Evolutionary conservation across 2,888 invertebrate genomes (phyloP), one percentile per base, ranked within the genome.

Genomic region (Orchesellides sinensis): DNA sequence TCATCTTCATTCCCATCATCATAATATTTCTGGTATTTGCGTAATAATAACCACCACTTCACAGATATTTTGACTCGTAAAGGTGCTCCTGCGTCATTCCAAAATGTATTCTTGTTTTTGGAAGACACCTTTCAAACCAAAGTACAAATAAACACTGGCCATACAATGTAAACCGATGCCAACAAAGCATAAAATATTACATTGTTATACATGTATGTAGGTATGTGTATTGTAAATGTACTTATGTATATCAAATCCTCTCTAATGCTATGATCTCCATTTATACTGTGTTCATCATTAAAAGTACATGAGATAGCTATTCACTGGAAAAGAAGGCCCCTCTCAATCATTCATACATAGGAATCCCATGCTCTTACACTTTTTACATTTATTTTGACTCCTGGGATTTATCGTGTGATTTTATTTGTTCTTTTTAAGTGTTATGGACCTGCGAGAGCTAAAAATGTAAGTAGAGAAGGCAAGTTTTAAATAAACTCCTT

Each of bases 361-460:
- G 54, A 23, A 54, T 23, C 54, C 17, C 3, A 17, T 19, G 6
- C 3, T 49, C 49, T 19, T 14, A 70, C 69, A 54, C 23, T 47
- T 72, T 61, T 47, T 47, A 61, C 47, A 72, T 72, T 72, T 61
- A 61, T 27, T 72, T 72, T 35, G 40, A 27, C 72, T 72, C 61
- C 59, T 27, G 61, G 72, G 61, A 72, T 72, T 59, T 72, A 61
- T 72, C 72, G 73, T 74, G 73, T 65, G 73, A 74, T 63, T 74
- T 63, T 74, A 74, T 74, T 73, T 74, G 63, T 74, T 74, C 52
- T 52, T 49, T 45, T 59, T 72, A 61, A 72, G 40, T 59, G 72
- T 61, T 59, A 59, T 59, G 68, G 21, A 29, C 19, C 25, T 61
- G 59, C 14, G 27, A 32, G 19, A 61, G 32, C 14, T n/a, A 35